These are phyloP conservation scores for Poecilia velifera DNA, from an alignment of 2,797 vertebrate species.

Conservation along the genomic window DNA sequence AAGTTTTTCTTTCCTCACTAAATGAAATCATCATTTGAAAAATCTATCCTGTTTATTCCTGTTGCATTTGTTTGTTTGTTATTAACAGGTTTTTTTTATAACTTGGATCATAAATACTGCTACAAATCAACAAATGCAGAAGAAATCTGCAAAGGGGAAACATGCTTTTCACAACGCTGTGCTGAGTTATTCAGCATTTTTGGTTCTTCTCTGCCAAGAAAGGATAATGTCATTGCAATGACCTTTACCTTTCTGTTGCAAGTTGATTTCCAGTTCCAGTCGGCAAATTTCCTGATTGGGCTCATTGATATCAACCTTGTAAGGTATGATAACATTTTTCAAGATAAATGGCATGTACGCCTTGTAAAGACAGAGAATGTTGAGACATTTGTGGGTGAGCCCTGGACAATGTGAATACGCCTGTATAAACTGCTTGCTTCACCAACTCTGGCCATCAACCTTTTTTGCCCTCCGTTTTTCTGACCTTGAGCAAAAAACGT, in stretches of 20 bases:
- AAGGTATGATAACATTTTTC: constrained; percentile 32
- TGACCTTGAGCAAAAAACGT: constrained; percentile 78
- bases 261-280: constrained; percentile 48
- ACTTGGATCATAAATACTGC: neutral
- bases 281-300: constrained; percentile 47
- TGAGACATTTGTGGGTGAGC: neutral
- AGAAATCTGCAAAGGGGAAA: neutral
- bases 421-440: constrained; percentile 27
- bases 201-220: constrained; percentile 57
- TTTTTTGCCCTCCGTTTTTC: constrained; percentile 38
- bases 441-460: constrained; percentile 29
- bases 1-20: neutral
- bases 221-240: constrained; percentile 80
- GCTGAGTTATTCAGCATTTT: constrained; percentile 68
- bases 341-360: constrained; percentile 19
- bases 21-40: neutral
- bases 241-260: constrained; percentile 73
- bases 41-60: neutral
- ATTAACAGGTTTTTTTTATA: neutral
- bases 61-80: neutral
- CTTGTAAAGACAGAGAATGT: neutral
- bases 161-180: constrained; percentile 25
- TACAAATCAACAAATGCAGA: neutral
- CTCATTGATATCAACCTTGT: constrained; percentile 40
- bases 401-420: neutral